A percentile compares a stretch with the other conserved stretches of the same genome.
Evolutionary conservation across 2,888 invertebrate species (phyloP).

Genomic region (Caenorhabditis sulstoni): DNA sequence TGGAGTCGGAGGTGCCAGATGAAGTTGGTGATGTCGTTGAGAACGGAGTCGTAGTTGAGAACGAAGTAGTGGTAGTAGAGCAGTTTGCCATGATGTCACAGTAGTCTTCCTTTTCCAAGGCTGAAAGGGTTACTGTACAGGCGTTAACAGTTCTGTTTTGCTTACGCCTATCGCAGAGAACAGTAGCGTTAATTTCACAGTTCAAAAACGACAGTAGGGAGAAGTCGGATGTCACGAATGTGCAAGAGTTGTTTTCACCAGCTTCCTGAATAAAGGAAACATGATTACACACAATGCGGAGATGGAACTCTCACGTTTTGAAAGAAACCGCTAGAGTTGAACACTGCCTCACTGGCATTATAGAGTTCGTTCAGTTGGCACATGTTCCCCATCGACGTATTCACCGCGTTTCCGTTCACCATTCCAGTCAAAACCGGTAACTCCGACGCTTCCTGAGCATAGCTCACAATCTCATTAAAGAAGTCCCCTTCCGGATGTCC

Average conservation of each 20-base stretch:
- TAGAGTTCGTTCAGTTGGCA: conserved; percentile 69
- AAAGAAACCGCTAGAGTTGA: neutral
- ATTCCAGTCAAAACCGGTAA: conserved; percentile 71
- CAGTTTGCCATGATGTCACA: conserved; percentile 70
- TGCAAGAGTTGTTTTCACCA: conserved; percentile 47
- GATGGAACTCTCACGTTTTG: too few species aligned
- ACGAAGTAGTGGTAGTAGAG: conserved; percentile 47
- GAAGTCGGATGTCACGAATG: conserved; percentile 60
- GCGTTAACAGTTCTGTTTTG: neutral
- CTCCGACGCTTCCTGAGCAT: conserved; percentile 52
- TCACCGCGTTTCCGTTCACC: conserved; percentile 6
- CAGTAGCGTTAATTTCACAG: conserved; percentile 61
- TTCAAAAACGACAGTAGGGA: conserved; percentile 61
- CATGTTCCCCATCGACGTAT: conserved; percentile 66
- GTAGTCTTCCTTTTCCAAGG: conserved; percentile 67
- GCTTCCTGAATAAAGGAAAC: conserved; percentile 42
- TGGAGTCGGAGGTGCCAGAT: conserved; percentile 4
- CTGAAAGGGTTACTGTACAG: conserved; percentile 46
- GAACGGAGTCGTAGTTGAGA: conserved; percentile 28
- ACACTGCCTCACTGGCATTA: neutral
- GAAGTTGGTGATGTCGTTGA: conserved; percentile 1
- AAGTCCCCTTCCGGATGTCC: conserved; percentile 58
- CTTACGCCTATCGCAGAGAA: conserved; percentile 73
- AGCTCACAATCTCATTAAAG: conserved; percentile 32
- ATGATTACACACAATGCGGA: too few species aligned